These are phyloP conservation scores for Fistularia tabacaria DNA, from an alignment of 2,797 vertebrate genomes.

Conservation along the genomic window DNA sequence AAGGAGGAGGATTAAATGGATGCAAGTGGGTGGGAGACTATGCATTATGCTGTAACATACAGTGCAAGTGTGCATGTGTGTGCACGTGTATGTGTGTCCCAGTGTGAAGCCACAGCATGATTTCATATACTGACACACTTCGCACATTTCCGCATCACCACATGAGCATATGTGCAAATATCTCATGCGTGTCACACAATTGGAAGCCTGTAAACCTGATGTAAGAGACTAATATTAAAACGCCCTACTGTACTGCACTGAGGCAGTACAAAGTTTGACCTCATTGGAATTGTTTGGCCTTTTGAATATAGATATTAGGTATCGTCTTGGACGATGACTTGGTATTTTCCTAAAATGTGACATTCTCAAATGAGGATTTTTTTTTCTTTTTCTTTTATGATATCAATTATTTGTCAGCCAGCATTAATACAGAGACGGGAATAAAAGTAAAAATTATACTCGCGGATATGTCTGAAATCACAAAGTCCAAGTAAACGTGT, in stretches of 20 bases:
- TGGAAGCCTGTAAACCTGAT: not conserved
- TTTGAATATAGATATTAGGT: too few species aligned
- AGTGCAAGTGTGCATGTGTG: conserved; percentile 3
- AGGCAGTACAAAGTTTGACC: not conserved
- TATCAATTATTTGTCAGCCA: too few species aligned
- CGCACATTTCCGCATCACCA: not conserved
- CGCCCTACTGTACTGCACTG: not conserved
- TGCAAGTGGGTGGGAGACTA: conserved; percentile 31
- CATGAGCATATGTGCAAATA: conserved; percentile 5
- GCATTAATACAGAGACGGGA: too few species aligned
- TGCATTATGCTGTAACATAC: conserved; percentile 43
- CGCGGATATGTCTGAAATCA: too few species aligned
- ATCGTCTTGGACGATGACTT: too few species aligned
- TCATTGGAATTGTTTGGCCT: too few species aligned
- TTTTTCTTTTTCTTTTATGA: too few species aligned
- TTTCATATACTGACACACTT: conserved; percentile 3
- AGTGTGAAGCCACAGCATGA: conserved; percentile 6
- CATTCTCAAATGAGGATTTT: too few species aligned
- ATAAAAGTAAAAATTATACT: too few species aligned
- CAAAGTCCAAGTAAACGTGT: too few species aligned
- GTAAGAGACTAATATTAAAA: not conserved
- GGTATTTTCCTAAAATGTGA: too few species aligned
- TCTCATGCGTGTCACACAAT: too few species aligned
- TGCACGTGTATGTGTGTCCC: conserved; percentile 11
- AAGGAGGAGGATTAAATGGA: conserved; percentile 9